Base-by-base conservation (phyloP, 2,797 vertebrate genomes). In the Bradypus variegatus region DNA sequence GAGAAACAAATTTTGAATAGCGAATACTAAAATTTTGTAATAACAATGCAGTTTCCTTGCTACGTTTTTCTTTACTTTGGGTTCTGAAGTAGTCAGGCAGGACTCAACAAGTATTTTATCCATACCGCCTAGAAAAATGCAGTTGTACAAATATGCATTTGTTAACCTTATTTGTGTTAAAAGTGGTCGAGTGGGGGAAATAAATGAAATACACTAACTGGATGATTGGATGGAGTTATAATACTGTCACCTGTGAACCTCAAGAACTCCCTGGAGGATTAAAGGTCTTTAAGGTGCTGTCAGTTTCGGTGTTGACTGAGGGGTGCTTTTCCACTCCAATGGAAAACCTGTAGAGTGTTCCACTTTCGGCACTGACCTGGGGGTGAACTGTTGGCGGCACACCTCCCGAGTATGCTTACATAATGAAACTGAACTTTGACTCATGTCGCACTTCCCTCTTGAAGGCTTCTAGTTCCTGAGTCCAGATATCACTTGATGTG, bases 341-440 rank as follows among this genome's bases (percentile, higher is more conserved):
- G 69, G 41, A 84, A 88, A 89, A 88, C 64, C 15, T 21, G 27
- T 21, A 64, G 21, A 82, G 25, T 3, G 0, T 12, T 76, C 55
- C 38, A 45, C 58, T 94, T 67, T 83, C 58, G 38, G 41, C 65
- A 83, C 13, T 75, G 75, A 80, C 86, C 93, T 33, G 48, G 19
- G 75, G 2, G 11, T 64, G 69, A 89, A 92, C 18, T 53, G 18
- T 2, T 48, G 80, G 82, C n/a, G 89, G 18, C 89, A 95, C 38
- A 87, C 23, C 38, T 82, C 60, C 85, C 65, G 86, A 82, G 77
- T 48, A n/a, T 67, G 89, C 80, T 91, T 85, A 77, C 33, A 92
- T 84, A 92, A 77, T 36, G 58, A 83, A 90, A 81, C 33, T 84
- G 90, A 93, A 93, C 86, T 93, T 87, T 90, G 92, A 91, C 86